Evolutionary conservation across 2,797 vertebrate genomes (phyloP).

Genomic region (Thaleichthys pacificus): DNA sequence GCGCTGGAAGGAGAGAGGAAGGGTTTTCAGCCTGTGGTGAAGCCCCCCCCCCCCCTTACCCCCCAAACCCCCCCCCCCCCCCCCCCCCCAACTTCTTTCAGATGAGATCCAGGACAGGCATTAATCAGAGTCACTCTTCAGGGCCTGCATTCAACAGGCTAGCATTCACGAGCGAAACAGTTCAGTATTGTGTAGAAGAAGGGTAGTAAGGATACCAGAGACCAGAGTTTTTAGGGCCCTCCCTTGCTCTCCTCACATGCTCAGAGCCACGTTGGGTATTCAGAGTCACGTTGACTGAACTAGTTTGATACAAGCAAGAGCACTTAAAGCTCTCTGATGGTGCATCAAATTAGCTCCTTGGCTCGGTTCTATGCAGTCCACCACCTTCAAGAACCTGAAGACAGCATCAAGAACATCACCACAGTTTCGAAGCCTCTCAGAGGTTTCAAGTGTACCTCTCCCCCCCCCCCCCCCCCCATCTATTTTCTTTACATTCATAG

Average conservation of each 20-base stretch:
- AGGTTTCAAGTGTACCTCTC: too few relatives aligned
- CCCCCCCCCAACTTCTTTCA: too few relatives aligned
- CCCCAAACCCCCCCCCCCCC: too few relatives aligned
- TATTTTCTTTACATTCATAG: constrained; percentile 20
- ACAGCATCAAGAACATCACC: constrained; percentile 57
- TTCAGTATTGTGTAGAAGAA: constrained; percentile 43
- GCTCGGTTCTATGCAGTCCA: constrained; percentile 79
- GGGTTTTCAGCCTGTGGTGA: constrained; percentile 48
- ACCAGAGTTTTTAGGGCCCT: constrained; percentile 44
- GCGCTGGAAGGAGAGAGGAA: constrained; percentile 24
- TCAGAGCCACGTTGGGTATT: too few relatives aligned
- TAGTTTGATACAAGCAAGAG: constrained; percentile 19
- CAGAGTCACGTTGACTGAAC: too few relatives aligned
- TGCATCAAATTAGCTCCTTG: constrained; percentile 57
- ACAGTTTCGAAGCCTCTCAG: constrained; percentile 24
- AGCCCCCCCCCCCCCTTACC: not conserved
- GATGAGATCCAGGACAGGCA: constrained; percentile 55
- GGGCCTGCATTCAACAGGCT: constrained; percentile 31
- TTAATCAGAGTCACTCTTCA: constrained; percentile 70
- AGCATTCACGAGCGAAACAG: constrained; percentile 57
- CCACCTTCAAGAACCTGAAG: constrained; percentile 22
- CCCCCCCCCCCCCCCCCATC: too few relatives aligned
- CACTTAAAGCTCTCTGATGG: constrained; percentile 36
- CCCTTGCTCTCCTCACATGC: not conserved
- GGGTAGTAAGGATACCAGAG: constrained; percentile 11